phyloP scores from a whole-genome alignment of 1,140 invertebrate species.

The Nomia melanderi region DNA sequence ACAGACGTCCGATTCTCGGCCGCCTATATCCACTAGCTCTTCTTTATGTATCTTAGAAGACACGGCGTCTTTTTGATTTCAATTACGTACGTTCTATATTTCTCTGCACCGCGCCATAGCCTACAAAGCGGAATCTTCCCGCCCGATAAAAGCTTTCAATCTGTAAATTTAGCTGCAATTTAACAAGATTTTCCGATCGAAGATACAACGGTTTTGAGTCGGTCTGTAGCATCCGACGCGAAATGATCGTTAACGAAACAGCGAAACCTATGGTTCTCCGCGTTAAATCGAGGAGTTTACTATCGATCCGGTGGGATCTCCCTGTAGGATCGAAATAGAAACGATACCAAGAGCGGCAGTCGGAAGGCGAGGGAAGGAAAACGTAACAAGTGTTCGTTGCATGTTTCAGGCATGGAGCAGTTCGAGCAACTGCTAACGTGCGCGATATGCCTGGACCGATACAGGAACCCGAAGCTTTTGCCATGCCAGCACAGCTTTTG shows the following conservation, averaged over 20 bases:
- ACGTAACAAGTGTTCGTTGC: slow-evolving; percentile 4
- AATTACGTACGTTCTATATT: background rate
- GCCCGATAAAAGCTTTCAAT: too few species aligned
- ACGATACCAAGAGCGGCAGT: too few species aligned
- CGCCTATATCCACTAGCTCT: background rate
- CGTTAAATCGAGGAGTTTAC: too few species aligned
- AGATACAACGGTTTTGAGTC: background rate
- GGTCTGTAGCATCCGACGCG: too few species aligned
- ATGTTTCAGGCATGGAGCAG: slow-evolving; percentile 90
- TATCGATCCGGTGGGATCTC: too few species aligned
- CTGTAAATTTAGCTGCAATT: too few species aligned
- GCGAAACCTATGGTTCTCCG: too few species aligned
- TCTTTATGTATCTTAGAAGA: slow-evolving; percentile 7
- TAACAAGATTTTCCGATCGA: too few species aligned
- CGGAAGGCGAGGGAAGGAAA: background rate
- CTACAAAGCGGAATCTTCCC: too few species aligned
- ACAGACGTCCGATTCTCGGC: background rate
- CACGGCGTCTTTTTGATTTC: background rate
- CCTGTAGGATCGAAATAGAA: background rate
- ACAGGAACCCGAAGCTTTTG: slow-evolving; percentile 97
- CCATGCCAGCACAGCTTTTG: slow-evolving; percentile 99
- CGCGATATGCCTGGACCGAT: slow-evolving; percentile 98
- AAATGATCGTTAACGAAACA: too few species aligned
- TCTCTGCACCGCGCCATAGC: too few species aligned
- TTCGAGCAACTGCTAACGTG: slow-evolving; percentile 99